Evolutionary conservation across 1,140 invertebrate species (phyloP).

Genomic region (Agrypnia vestita): DNA sequence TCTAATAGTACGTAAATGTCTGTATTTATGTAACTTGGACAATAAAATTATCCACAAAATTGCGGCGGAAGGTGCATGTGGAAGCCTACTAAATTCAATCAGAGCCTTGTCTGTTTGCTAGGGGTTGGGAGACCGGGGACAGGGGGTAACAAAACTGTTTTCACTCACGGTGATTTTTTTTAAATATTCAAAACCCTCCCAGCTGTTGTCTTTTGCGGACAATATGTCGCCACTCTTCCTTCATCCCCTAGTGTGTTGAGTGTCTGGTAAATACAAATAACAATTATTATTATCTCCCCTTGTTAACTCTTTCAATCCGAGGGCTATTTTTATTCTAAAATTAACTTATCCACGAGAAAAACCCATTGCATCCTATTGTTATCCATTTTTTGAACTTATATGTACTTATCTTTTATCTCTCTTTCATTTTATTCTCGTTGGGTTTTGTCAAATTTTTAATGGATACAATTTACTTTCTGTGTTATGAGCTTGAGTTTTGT

Average conservation of each 20-base stretch:
- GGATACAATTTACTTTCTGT: too few species aligned
- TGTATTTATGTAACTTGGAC: slow-evolving; percentile 19
- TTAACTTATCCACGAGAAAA: too few species aligned
- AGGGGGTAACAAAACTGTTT: slow-evolving; percentile 20
- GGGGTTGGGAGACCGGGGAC: too few species aligned
- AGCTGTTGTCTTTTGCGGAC: slow-evolving; percentile 60
- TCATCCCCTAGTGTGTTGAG: slow-evolving; percentile 52
- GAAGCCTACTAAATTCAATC: slow-evolving; percentile 41
- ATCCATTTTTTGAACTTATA: too few species aligned
- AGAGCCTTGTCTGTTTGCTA: slow-evolving; percentile 8
- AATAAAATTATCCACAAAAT: slow-evolving; percentile 23
- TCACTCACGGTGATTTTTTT: slow-evolving; percentile 55
- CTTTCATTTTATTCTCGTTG: too few species aligned
- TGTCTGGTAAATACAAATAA: slow-evolving; percentile 61
- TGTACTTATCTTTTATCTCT: too few species aligned
- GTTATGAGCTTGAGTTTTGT: too few species aligned
- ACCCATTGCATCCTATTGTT: too few species aligned
- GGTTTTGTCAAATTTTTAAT: too few species aligned
- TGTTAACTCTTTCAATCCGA: slow-evolving; percentile 28
- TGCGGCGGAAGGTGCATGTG: background rate
- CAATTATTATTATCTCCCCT: slow-evolving; percentile 57
- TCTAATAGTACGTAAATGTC: background rate
- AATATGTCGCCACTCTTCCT: slow-evolving; percentile 57
- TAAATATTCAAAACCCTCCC: slow-evolving; percentile 58
- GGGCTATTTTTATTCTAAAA: background rate